Evolutionary conservation across 2,888 invertebrate genomes (phyloP).

Genomic region (Aplocera efformata): DNA sequence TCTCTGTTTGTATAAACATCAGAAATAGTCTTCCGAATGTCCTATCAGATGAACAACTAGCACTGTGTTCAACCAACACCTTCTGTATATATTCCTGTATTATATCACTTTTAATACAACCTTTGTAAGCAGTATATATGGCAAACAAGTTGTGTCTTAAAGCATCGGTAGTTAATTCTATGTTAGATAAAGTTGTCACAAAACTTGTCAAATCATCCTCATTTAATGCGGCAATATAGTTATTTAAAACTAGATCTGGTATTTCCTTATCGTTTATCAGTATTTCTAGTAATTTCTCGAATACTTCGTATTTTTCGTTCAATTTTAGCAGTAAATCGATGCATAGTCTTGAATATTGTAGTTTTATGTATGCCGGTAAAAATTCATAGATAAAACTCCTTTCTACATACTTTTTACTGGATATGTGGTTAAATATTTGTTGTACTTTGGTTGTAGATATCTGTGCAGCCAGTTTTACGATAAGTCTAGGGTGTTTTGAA

Average conservation of each 20-base stretch:
- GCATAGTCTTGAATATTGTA: constrained; percentile 38
- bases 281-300: constrained; percentile 35
- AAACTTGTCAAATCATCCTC: constrained; percentile 31
- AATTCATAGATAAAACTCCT: constrained; percentile 36
- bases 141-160: constrained; percentile 47
- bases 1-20: constrained; percentile 45
- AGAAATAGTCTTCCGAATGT: constrained; percentile 54
- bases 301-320: constrained; percentile 30
- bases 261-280: constrained; percentile 43
- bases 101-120: constrained; percentile 38
- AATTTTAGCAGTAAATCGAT: constrained; percentile 49
- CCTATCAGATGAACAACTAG: constrained; percentile 39
- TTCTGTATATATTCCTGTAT: constrained; percentile 43
- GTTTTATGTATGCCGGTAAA: constrained; percentile 41
- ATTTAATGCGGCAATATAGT: constrained; percentile 41
- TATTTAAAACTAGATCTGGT: constrained; percentile 42
- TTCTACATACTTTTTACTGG: constrained; percentile 28
- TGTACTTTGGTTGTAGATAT: constrained; percentile 38
- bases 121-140: constrained; percentile 50
- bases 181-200: constrained; percentile 32
- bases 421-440: constrained; percentile 41
- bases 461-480: constrained; percentile 37
- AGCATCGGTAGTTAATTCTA: constrained; percentile 37
- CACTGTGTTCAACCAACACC: constrained; percentile 31
- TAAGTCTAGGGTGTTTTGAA: constrained; percentile 30